These are phyloP conservation scores for Rhizomys pruinosus DNA, from an alignment of 2,113 vertebrate species.

Conservation along the genomic window DNA sequence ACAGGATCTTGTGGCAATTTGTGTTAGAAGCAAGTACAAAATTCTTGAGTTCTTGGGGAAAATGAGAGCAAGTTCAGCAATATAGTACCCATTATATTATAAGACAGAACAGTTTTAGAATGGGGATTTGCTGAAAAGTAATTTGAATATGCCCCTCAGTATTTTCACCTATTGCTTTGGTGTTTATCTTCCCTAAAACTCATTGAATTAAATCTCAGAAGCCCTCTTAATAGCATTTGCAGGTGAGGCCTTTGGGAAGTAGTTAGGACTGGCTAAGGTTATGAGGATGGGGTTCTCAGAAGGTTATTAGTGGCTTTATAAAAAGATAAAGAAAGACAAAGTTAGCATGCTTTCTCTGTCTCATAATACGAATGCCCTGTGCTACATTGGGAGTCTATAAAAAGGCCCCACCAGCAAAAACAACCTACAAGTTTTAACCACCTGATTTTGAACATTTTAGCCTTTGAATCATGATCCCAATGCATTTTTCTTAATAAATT, in stretches of 20 bases:
- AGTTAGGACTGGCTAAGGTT: not conserved
- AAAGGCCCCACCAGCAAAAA: not conserved
- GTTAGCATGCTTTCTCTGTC: not conserved
- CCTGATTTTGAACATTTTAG: not conserved
- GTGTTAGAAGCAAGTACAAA: conserved; percentile 26
- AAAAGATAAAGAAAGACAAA: not conserved
- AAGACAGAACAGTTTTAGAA: conserved; percentile 44
- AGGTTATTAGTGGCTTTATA: not conserved
- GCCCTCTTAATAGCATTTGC: not conserved
- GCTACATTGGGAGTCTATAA: too few species aligned
- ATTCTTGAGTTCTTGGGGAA: conserved; percentile 52
- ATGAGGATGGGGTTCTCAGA: not conserved
- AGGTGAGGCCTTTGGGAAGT: not conserved
- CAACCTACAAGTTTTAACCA: not conserved
- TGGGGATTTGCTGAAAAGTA: conserved; percentile 18
- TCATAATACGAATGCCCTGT: too few species aligned
- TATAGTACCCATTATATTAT: not conserved
- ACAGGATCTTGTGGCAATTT: conserved; percentile 38
- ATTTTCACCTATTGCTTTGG: not conserved
- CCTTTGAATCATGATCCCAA: not conserved
- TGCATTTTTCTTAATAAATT: not conserved
- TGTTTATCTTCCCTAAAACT: not conserved
- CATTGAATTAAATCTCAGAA: not conserved
- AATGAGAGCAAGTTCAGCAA: not conserved
- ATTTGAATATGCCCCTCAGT: not conserved